These are phyloP conservation scores for Dryomyza anilis DNA, from an alignment of 2,888 invertebrate species.

Conservation along the genomic window DNA sequence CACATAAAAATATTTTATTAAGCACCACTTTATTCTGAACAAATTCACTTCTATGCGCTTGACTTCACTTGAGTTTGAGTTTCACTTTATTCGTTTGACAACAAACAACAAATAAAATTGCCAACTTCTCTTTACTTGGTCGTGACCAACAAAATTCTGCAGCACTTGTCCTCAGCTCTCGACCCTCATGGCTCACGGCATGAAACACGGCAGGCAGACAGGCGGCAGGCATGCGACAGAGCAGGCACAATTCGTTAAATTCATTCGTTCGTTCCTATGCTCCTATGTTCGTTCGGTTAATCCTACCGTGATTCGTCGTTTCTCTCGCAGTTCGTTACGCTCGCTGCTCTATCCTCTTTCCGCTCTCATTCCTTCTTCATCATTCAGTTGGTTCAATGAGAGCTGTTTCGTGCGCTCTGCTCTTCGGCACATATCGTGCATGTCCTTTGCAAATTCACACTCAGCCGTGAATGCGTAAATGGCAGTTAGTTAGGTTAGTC, in stretches of 20 bases:
- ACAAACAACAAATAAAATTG: constrained; percentile 49
- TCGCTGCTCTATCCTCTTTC: no score
- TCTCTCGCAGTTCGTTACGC: background rate
- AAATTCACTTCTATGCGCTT: constrained; percentile 23
- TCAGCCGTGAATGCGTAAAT: constrained; percentile 3
- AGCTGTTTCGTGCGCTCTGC: constrained; percentile 1
- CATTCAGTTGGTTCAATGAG: no score
- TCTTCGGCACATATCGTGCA: constrained; percentile 3
- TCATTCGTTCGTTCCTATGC: background rate
- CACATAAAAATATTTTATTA: no score
- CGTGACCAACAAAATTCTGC: constrained; percentile 40
- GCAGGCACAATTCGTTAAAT: no score
- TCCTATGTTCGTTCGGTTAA: background rate
- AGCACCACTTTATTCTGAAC: constrained; percentile 22
- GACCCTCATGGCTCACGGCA: constrained; percentile 21
- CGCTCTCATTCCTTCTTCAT: background rate
- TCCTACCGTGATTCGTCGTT: background rate
- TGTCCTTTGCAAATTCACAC: background rate
- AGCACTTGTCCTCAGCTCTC: constrained; percentile 24
- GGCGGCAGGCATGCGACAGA: no score
- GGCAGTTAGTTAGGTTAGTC: constrained; percentile 26
- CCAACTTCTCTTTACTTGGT: constrained; percentile 57
- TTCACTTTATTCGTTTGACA: constrained; percentile 53
- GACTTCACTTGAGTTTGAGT: constrained; percentile 41
- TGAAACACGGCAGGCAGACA: no score